Percentiles rank a stretch among this genome's conserved stretches.
Evolutionary conservation across 2,113 vertebrate species (phyloP).

Genomic region (Calonectris borealis): DNA sequence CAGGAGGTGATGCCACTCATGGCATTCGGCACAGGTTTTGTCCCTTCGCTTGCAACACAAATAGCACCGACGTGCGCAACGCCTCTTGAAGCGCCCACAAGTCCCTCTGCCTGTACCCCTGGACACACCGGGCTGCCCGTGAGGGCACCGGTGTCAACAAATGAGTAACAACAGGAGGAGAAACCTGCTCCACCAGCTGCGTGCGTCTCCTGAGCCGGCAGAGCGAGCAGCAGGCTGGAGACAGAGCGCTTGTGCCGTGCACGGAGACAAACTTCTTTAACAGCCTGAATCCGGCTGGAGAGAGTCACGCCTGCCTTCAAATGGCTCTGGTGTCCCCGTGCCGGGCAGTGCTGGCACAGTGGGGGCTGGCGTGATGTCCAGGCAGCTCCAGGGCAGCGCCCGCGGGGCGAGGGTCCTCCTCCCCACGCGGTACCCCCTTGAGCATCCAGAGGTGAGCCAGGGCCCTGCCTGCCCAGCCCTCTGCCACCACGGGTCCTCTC

Average conservation of each 20-base stretch:
- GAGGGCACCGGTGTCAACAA: rapidly evolving
- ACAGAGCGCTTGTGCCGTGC: rapidly evolving
- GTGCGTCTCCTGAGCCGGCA: background rate
- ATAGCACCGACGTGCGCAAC: rapidly evolving
- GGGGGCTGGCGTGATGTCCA: background rate
- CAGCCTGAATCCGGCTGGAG: rapidly evolving
- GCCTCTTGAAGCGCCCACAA: background rate
- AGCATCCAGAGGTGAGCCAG: background rate
- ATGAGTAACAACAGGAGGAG: background rate
- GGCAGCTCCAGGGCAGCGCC: background rate
- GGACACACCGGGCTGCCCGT: rapidly evolving
- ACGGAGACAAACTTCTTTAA: background rate
- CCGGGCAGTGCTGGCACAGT: background rate
- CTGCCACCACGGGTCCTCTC: background rate
- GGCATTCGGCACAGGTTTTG: too few relatives aligned
- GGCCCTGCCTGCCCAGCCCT: background rate
- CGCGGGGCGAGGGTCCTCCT: background rate
- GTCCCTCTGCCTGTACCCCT: background rate
- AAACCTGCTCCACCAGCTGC: background rate
- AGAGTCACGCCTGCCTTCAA: background rate
- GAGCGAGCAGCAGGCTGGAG: background rate
- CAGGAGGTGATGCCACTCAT: rapidly evolving
- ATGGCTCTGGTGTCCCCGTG: rapidly evolving
- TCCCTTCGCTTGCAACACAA: background rate
- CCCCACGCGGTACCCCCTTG: rapidly evolving